A percentile compares a stretch with the other conserved stretches of the same genome.
phyloP scores from a whole-genome alignment of 2,113 vertebrate species.

The Phyllostomus discolor region DNA sequence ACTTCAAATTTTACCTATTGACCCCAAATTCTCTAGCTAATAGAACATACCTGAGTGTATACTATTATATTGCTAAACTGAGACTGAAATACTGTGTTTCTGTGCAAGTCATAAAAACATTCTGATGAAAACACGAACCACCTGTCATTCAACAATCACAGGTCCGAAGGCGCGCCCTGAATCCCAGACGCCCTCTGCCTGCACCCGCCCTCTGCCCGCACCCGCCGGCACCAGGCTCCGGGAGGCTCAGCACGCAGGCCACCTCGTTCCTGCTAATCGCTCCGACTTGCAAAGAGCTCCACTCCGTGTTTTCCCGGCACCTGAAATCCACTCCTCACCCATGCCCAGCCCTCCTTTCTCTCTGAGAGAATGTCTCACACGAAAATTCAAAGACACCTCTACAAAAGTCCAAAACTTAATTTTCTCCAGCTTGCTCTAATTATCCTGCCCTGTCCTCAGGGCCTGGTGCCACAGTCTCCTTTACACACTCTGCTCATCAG shows the following conservation, averaged over 20 bases:
- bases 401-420: neutral
- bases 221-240: neutral
- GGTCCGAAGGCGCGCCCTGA: neutral
- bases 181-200: neutral
- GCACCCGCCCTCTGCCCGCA: neutral
- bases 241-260: neutral
- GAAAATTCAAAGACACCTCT: neutral
- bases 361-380: neutral
- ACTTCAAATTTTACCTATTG: neutral
- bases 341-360: neutral
- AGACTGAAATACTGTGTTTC: neutral
- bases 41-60: neutral
- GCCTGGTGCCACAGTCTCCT: neutral
- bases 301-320: neutral
- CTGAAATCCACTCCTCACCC: neutral
- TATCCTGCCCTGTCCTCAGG: neutral
- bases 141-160: neutral
- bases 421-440: neutral
- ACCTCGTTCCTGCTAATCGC: neutral
- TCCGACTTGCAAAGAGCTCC: neutral
- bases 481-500: neutral
- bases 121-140: neutral
- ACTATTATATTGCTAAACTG: constrained; percentile 10
- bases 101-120: neutral
- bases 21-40: neutral